These are phyloP conservation scores for Galeopsomyia nigrocyanea DNA, from an alignment of 2,888 invertebrate genomes.

Conservation along the genomic window DNA sequence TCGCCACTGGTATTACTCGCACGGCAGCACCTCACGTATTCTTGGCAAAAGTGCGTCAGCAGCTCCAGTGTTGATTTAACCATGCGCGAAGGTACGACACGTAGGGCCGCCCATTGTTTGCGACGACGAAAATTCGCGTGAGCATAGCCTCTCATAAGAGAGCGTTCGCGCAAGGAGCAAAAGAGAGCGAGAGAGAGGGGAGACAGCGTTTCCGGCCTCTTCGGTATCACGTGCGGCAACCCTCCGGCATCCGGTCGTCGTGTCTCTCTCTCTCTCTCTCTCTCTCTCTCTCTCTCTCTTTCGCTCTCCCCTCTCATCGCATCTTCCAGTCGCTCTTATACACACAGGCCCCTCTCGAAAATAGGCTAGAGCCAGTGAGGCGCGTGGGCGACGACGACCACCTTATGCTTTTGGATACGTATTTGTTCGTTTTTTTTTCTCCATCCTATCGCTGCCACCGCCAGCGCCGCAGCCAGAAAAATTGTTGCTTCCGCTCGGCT, in stretches of 20 bases:
- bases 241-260: constrained; percentile 57
- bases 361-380: constrained; percentile 56
- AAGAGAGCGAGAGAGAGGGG: constrained; percentile 48
- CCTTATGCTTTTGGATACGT: constrained; percentile 15
- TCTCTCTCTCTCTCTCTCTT: constrained; percentile 35
- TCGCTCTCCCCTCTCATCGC: constrained; percentile 28
- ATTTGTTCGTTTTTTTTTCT: constrained; percentile 32
- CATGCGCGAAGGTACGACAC: constrained; percentile 10
- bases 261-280: constrained; percentile 41
- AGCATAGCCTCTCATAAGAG: neutral
- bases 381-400: constrained; percentile 25
- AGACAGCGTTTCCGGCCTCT: constrained; percentile 66
- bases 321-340: constrained; percentile 26
- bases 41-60: neutral
- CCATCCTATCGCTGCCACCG: constrained; percentile 5
- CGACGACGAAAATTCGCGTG: constrained; percentile 27
- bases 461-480: constrained; percentile 32
- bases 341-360: constrained; percentile 57
- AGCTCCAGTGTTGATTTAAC: constrained; percentile 5
- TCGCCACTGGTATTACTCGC: no score
- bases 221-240: constrained; percentile 68
- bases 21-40: constrained; percentile 21
- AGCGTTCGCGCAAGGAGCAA: constrained; percentile 25
- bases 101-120: constrained; percentile 16
- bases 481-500: constrained; percentile 47